Evolutionary conservation across 1,140 invertebrate species (phyloP).

Genomic region (Philopotamus ludificatus): DNA sequence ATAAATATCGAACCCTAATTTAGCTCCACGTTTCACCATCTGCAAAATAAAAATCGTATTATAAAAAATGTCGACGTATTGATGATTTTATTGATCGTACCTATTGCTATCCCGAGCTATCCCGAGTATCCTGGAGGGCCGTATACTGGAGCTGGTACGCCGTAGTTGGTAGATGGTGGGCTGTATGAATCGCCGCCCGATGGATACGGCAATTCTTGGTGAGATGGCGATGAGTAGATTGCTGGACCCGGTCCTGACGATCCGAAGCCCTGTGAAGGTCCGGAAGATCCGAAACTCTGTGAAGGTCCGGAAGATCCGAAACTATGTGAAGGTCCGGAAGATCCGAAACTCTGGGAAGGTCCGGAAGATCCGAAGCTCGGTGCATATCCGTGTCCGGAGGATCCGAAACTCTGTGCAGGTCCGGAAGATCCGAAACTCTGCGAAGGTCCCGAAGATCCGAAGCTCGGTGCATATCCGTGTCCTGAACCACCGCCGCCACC

Average conservation of each 20-base stretch:
- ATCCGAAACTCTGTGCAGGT: background rate
- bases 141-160: constrained; percentile 5
- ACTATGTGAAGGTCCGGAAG: too few relatives aligned
- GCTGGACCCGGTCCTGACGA: too few relatives aligned
- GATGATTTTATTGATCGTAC: background rate
- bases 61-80: background rate
- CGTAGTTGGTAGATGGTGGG: constrained; percentile 7
- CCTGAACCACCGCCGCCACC: background rate
- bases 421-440: background rate
- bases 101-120: background rate
- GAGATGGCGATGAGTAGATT: background rate
- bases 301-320: background rate
- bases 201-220: background rate
- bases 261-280: background rate
- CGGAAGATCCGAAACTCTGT: background rate
- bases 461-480: background rate
- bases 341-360: too few relatives aligned
- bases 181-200: background rate
- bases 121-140: constrained; percentile 19
- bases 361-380: background rate
- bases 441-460: background rate
- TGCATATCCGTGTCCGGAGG: too few relatives aligned
- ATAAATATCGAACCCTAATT: background rate
- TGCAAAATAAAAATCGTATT: constrained; percentile 24
- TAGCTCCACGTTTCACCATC: too few relatives aligned